These are phyloP conservation scores for Beroe forskalii DNA, from an alignment of 37 sponge, comb jelly and placozoan genomes.

Conservation along the genomic window DNA sequence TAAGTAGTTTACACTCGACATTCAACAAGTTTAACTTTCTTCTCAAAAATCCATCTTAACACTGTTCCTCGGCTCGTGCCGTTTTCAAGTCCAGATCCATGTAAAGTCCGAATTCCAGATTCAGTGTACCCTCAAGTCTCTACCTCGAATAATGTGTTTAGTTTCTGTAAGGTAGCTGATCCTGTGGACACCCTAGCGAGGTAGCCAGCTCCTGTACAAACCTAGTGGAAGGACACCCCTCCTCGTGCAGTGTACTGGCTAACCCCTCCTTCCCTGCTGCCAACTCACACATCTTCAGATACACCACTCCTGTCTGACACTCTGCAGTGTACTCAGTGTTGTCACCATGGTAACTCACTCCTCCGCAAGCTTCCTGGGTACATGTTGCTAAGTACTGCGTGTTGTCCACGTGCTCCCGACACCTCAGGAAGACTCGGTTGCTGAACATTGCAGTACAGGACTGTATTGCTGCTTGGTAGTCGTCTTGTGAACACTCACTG, in stretches of 20 bases:
- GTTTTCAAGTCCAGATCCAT: no score
- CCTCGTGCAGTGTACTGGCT: neutral
- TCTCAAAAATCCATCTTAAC: no score
- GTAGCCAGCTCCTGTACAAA: neutral
- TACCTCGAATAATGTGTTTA: no score
- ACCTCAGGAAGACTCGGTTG: neutral
- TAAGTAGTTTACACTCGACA: no score
- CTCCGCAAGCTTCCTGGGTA: neutral
- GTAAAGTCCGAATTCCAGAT: no score
- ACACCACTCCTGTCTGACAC: neutral
- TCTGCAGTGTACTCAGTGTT: neutral
- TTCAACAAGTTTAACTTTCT: no score
- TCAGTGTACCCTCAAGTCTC: no score
- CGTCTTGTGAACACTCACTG: neutral
- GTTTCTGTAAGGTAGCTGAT: neutral
- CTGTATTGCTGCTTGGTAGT: neutral
- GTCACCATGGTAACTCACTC: neutral
- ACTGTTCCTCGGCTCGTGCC: no score
- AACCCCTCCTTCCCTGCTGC: neutral
- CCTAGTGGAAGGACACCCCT: constrained; percentile 32
- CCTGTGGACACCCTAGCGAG: constrained; percentile 28
- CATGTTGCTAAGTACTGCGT: neutral
- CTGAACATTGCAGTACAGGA: neutral
- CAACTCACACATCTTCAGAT: neutral
- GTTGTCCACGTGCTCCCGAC: neutral